These are phyloP conservation scores for Callipepla squamata DNA, from an alignment of 2,113 vertebrate genomes.

Conservation along the genomic window DNA sequence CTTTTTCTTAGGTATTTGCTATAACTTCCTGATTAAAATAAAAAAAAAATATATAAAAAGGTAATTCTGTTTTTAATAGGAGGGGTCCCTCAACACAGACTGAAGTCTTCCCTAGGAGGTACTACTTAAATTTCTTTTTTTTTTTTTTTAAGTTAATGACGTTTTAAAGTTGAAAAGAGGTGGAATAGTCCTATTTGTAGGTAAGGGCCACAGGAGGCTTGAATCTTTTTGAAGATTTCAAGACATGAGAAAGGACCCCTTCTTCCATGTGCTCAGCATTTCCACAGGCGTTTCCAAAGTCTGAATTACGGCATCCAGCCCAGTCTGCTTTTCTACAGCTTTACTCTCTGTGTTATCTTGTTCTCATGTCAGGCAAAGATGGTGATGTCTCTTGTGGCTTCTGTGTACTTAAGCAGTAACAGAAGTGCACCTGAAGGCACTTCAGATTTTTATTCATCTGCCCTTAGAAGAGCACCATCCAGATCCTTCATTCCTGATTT, in stretches of 20 bases:
- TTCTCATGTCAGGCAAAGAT: neutral
- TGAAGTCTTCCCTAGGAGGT: neutral
- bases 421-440: neutral
- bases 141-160: neutral
- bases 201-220: neutral
- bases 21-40: neutral
- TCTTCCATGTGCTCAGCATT: rapidly evolving
- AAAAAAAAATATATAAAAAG: neutral
- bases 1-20: neutral
- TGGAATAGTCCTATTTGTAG: neutral
- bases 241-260: rapidly evolving
- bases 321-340: neutral
- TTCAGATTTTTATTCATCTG: neutral
- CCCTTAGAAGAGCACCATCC: neutral
- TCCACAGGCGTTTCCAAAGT: neutral
- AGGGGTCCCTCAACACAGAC: neutral
- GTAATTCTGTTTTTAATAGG: neutral
- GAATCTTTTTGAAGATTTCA: neutral
- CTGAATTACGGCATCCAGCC: neutral
- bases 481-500: neutral
- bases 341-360: neutral
- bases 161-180: neutral
- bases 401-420: neutral
- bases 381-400: neutral
- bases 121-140: too few relatives aligned